Evolutionary conservation across 1,140 invertebrate species (phyloP).

Genomic region (Cherax quadricarinatus): DNA sequence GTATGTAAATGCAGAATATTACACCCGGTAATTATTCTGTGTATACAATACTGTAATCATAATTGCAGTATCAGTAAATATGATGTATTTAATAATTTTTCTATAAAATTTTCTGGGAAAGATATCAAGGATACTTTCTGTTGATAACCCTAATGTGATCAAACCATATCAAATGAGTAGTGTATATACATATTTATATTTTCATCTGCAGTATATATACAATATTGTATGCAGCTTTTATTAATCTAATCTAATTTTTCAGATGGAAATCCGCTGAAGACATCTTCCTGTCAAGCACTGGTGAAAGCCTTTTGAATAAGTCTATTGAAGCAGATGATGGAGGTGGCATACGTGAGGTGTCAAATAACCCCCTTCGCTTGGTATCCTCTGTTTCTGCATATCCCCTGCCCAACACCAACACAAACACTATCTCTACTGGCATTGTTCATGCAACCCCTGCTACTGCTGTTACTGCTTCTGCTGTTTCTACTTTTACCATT

Average conservation of each 20-base stretch:
- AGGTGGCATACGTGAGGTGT: constrained; percentile 32
- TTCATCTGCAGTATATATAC: too few relatives aligned
- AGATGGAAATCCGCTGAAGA: constrained; percentile 64
- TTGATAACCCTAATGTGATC: too few relatives aligned
- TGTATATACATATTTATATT: too few relatives aligned
- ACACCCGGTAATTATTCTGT: too few relatives aligned
- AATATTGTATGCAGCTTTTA: too few relatives aligned
- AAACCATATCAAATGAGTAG: too few relatives aligned
- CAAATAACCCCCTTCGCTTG: constrained; percentile 46
- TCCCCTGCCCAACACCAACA: constrained; percentile 56
- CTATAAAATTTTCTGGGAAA: too few relatives aligned
- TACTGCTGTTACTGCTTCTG: constrained; percentile 38
- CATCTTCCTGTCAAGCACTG: constrained; percentile 51
- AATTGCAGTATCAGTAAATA: too few relatives aligned
- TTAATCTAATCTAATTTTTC: constrained; percentile 1
- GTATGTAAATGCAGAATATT: too few relatives aligned
- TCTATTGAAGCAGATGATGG: constrained; percentile 35
- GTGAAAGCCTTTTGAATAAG: constrained; percentile 24
- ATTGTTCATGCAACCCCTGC: constrained; percentile 40
- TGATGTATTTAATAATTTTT: too few relatives aligned
- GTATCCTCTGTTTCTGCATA: constrained; percentile 64
- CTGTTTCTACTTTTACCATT: constrained; percentile 63
- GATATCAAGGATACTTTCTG: too few relatives aligned
- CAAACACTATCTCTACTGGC: constrained; percentile 50
- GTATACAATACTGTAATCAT: too few relatives aligned